Conservation (phyloP, 2,888 invertebrate genomes). For the Tenthredo mesomela region DNA sequence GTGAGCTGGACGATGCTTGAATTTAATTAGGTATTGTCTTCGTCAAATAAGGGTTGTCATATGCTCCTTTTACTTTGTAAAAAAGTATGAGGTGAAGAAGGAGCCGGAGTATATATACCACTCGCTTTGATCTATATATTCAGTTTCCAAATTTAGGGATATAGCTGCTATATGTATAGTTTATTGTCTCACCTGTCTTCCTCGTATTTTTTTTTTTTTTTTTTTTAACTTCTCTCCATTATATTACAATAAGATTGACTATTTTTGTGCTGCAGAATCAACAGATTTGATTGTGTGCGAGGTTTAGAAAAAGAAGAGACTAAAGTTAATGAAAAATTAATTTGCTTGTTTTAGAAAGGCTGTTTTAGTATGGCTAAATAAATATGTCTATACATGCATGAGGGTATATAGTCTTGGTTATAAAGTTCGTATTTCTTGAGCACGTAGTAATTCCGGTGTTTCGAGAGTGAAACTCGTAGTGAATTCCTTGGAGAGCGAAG, state of each 20-base stretch:
- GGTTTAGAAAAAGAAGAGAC: background rate
- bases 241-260: background rate
- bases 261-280: too few relatives aligned
- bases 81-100: background rate
- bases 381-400: background rate
- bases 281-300: background rate
- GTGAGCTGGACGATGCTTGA: slow-evolving; percentile 1
- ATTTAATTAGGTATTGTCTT: slow-evolving; percentile 21
- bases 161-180: background rate
- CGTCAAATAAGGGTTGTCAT: background rate
- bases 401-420: background rate
- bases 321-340: background rate
- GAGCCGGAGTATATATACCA: background rate
- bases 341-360: background rate
- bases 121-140: background rate
- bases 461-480: slow-evolving; percentile 5
- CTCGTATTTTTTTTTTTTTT: background rate
- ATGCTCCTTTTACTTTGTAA: background rate
- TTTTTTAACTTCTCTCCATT: background rate
- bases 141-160: background rate
- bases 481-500: background rate
- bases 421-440: background rate
- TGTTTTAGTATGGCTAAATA: background rate
- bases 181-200: background rate
- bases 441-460: background rate